Evolutionary conservation across 2,888 invertebrate genomes (phyloP).

Genomic region (Acanthacorydalis orientalis): DNA sequence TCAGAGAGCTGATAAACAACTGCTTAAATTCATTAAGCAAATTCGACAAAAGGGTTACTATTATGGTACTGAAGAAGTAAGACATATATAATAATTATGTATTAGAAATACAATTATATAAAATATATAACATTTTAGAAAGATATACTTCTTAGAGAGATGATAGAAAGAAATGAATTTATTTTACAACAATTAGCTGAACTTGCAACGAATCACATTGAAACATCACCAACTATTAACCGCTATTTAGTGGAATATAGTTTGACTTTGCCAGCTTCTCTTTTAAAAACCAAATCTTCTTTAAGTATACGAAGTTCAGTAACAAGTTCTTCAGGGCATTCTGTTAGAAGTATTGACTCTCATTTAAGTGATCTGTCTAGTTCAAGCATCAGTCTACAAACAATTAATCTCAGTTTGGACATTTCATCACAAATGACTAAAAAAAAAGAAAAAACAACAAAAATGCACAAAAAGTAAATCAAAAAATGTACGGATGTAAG

Average conservation of each 20-base stretch:
- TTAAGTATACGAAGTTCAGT: not conserved
- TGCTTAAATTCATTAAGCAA: constrained; percentile 25
- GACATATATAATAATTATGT: not conserved
- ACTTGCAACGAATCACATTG: constrained; percentile 21
- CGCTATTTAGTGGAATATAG: constrained; percentile 17
- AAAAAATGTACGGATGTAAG: not conserved
- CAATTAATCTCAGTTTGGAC: not conserved
- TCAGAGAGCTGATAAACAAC: constrained; percentile 26
- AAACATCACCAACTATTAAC: constrained; percentile 17
- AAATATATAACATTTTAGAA: not conserved
- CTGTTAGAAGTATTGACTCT: not conserved
- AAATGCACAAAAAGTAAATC: not conserved
- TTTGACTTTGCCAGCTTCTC: constrained; percentile 12
- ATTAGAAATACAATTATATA: no score
- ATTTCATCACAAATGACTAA: not conserved
- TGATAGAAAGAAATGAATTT: constrained; percentile 38
- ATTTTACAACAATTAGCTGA: constrained; percentile 37
- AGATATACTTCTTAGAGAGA: constrained; percentile 37
- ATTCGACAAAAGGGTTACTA: constrained; percentile 18
- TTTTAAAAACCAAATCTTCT: not conserved
- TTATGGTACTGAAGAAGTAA: constrained; percentile 17
- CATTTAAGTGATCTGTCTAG: not conserved
- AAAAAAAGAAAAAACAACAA: not conserved
- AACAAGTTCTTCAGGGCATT: not conserved
- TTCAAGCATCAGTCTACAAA: not conserved